Percentiles rank a stretch among this genome's conserved stretches.
Evolutionary conservation across 2,113 vertebrate genomes (phyloP).

Genomic region (Helogale parvula): DNA sequence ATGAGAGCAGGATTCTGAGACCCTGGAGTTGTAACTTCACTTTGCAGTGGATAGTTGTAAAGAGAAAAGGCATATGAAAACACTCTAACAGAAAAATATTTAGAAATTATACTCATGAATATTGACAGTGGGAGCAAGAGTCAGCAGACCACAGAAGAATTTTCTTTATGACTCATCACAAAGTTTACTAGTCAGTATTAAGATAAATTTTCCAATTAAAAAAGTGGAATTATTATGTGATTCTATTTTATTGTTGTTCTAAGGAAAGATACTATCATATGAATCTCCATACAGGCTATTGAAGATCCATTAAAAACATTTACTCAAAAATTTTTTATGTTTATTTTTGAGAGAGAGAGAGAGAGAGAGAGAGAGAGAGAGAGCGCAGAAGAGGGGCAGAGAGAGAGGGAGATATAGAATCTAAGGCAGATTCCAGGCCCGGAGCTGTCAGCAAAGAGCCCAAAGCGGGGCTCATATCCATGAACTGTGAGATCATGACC

Average conservation of each 20-base stretch:
- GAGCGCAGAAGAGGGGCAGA: too few species aligned
- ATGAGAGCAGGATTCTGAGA: not conserved
- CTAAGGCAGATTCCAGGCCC: too few species aligned
- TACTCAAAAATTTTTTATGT: not conserved
- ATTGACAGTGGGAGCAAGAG: not conserved
- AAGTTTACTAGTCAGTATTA: conserved; percentile 19
- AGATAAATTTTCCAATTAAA: not conserved
- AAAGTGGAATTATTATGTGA: not conserved
- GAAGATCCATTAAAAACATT: not conserved
- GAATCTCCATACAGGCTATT: not conserved
- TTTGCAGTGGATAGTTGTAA: not conserved
- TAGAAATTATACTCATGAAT: not conserved
- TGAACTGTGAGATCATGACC: too few species aligned
- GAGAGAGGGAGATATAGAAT: too few species aligned
- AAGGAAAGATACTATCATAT: not conserved
- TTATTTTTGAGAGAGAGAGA: too few species aligned
- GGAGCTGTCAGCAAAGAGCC: too few species aligned
- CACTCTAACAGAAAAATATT: not conserved
- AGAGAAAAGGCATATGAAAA: conserved; percentile 21
- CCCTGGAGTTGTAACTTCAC: not conserved
- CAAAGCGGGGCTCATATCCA: too few species aligned
- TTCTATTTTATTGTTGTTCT: not conserved
- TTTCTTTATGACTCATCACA: conserved; percentile 4
- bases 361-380: too few species aligned
- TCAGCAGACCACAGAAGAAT: not conserved